Percentiles rank a stretch among this genome's conserved stretches.
These are phyloP conservation scores for Drosophila kanekoi DNA, from an alignment of 2,888 invertebrate genomes.

Conservation along the genomic window DNA sequence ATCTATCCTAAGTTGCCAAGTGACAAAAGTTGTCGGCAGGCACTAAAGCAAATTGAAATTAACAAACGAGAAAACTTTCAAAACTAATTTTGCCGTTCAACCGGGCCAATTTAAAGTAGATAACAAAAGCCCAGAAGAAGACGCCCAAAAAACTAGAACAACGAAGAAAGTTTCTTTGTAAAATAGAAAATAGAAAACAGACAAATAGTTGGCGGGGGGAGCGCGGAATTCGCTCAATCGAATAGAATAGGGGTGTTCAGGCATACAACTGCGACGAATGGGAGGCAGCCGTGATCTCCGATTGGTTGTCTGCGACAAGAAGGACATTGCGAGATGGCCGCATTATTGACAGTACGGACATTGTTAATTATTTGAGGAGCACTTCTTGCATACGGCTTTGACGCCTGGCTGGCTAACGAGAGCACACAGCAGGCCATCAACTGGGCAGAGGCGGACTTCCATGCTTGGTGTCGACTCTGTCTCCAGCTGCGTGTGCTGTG, in stretches of 20 bases:
- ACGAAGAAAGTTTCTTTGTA: constrained; percentile 29
- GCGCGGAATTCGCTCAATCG: constrained; percentile 25
- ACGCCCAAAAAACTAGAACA: constrained; percentile 3
- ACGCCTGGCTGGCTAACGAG: constrained; percentile 8
- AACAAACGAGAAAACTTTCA: constrained; percentile 29
- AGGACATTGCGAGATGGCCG: constrained; percentile 28
- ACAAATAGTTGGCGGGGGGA: constrained; percentile 16
- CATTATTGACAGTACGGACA: constrained; percentile 60
- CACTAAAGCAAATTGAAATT: constrained; percentile 58
- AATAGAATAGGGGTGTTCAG: not conserved
- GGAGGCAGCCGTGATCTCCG: not conserved
- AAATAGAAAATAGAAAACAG: constrained; percentile 19
- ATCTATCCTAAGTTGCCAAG: constrained; percentile 20
- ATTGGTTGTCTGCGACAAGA: not conserved
- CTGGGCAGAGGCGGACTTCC: constrained; percentile 25
- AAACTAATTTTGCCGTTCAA: constrained; percentile 26
- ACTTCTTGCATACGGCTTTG: constrained; percentile 1
- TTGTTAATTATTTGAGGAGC: constrained; percentile 64
- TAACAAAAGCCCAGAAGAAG: constrained; percentile 14
- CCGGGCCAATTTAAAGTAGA: constrained; percentile 45
- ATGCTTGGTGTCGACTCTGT: constrained; percentile 19
- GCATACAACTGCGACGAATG: not conserved
- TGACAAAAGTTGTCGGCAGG: constrained; percentile 31
- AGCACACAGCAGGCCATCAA: constrained; percentile 25
- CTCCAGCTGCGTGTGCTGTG: constrained; percentile 39